phyloP scores from a whole-genome alignment of 2,113 vertebrate species.

The Syngnathoides biaculeatus region DNA sequence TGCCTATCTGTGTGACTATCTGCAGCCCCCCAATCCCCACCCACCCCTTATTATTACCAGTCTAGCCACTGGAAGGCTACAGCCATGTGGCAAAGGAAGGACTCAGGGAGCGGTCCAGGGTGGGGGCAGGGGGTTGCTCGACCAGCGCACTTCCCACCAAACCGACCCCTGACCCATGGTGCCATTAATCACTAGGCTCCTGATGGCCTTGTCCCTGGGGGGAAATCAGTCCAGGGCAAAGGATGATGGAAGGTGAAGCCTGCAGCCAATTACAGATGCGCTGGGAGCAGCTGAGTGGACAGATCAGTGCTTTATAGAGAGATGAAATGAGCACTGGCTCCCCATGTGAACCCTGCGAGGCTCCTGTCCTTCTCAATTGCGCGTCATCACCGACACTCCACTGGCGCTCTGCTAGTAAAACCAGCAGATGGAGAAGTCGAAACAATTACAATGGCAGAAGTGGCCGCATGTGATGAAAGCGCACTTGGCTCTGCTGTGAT shows the following conservation, averaged over 20 bases:
- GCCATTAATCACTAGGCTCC: conserved; percentile 77
- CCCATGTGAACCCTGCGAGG: conserved; percentile 14
- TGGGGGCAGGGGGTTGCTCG: conserved; percentile 29
- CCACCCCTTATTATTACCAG: conserved; percentile 41
- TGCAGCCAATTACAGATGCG: conserved; percentile 72
- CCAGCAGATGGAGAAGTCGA: background rate
- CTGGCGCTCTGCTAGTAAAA: background rate
- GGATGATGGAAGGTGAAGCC: conserved; percentile 73
- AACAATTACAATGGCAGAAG: conserved; percentile 7
- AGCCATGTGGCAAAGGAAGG: conserved; percentile 57
- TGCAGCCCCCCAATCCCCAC: conserved; percentile 9
- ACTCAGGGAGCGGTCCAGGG: conserved; percentile 64
- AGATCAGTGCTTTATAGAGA: conserved; percentile 52
- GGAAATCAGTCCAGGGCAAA: conserved; percentile 73
- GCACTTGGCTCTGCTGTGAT: conserved; percentile 31
- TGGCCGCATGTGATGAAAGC: conserved; percentile 9
- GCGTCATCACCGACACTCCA: background rate
- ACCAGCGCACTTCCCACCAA: conserved; percentile 67
- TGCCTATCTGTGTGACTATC: conserved; percentile 17
- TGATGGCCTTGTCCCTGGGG: conserved; percentile 73
- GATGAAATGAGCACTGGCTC: conserved; percentile 45
- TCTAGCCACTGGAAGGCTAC: conserved; percentile 38
- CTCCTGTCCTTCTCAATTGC: background rate
- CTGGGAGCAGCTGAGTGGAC: conserved; percentile 45
- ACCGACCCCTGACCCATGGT: conserved; percentile 64